These are phyloP conservation scores for Drosophila baimaii DNA, from an alignment of 1,140 invertebrate genomes.

Conservation along the genomic window DNA sequence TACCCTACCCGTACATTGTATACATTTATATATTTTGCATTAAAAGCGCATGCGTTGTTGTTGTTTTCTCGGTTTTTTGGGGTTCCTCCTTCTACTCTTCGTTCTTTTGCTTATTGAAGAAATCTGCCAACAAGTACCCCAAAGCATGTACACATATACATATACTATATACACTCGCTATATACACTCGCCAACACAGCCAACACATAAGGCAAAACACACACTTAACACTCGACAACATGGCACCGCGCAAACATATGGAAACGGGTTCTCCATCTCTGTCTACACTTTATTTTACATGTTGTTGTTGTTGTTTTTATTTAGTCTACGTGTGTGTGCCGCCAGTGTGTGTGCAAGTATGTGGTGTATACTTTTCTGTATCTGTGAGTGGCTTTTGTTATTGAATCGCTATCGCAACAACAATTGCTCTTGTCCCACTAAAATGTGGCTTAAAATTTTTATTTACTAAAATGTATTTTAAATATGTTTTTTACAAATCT, in stretches of 20 bases:
- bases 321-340: slow-evolving; percentile 15
- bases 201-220: slow-evolving; percentile 61
- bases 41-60: slow-evolving; percentile 68
- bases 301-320: slow-evolving; percentile 51
- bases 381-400: slow-evolving; percentile 68
- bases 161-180: slow-evolving; percentile 23
- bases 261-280: slow-evolving; percentile 68
- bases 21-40: slow-evolving; percentile 26
- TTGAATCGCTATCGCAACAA: slow-evolving; percentile 72
- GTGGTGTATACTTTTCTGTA: slow-evolving; percentile 49
- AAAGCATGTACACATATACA: background rate
- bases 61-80: slow-evolving; percentile 51
- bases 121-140: slow-evolving; percentile 72
- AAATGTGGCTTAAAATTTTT: slow-evolving; percentile 11
- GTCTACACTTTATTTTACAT: slow-evolving; percentile 13
- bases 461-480: background rate
- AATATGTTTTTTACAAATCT: background rate
- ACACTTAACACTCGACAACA: slow-evolving; percentile 62
- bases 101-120: slow-evolving; percentile 42
- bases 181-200: slow-evolving; percentile 25
- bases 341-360: slow-evolving; percentile 22
- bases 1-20: background rate
- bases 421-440: slow-evolving; percentile 48
- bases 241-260: slow-evolving; percentile 67
- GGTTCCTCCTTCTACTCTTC: slow-evolving; percentile 3